Evolutionary conservation across 2,888 invertebrate species (phyloP), one percentile per base, ranked within the genome.

Genomic region (Melitaea athalia): DNA sequence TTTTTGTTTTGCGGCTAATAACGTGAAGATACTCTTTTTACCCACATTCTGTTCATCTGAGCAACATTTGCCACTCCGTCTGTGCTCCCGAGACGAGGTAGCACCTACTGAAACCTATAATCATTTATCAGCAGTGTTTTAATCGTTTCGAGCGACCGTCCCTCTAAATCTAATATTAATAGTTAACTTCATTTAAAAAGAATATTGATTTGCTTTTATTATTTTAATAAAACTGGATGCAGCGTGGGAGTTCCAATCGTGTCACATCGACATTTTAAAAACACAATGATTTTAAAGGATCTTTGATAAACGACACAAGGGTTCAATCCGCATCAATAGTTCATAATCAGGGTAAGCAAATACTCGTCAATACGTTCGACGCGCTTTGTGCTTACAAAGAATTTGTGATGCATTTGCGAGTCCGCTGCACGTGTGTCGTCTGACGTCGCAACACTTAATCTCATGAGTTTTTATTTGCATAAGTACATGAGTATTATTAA

Each of bases 351-450:
- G 77, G 61, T 67, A 84, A 83, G 86, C 82, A 87, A 87, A 89
- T 83, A 86, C 71, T 70, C 74, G 75, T 85, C 84, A 86, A 88
- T 86, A 82, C 83, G 79, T 79, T 72, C 75, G 80, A 75, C 72
- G 77, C 78, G 83, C 83, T 84, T 87, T 88, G 85, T 85, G 79
- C 77, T 71, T 33, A 7, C 7, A 31, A 8, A 15, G 24, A 8
- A 59, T 15, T 59, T 50, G 52, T 49, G 15, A 65, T 50, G 59
- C 50, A 43, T 57, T 68, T 33, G 70, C 57, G 71, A 55, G 59
- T 59, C 60, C 31, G 72, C 53, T 84, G 85, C 89, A 91, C 91
- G 91, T 91, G 91, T 85, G 84, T 15, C 52, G 31, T 14, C 24
- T 31, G 31, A 6, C 31, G 14, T 33, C 11, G 33, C 0, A 11